Evolutionary conservation across 2,888 invertebrate species (phyloP).

Genomic region (Leptogaster cylindrica): DNA sequence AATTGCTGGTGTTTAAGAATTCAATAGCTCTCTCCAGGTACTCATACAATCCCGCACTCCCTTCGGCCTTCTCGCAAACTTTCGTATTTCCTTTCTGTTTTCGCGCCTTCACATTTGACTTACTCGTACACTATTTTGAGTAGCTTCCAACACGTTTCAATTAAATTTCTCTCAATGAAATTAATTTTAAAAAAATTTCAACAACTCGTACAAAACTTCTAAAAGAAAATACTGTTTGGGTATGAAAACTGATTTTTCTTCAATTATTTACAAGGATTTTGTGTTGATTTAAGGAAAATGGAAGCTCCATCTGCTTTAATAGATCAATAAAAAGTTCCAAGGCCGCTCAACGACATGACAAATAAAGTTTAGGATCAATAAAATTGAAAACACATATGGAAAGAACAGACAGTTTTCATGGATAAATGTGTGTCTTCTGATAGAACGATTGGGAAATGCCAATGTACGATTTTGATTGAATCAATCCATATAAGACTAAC

Average conservation of each 20-base stretch:
- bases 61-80: background rate
- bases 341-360: slow-evolving; percentile 13
- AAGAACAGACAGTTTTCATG: no score
- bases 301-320: slow-evolving; percentile 14
- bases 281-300: slow-evolving; percentile 16
- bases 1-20: no score
- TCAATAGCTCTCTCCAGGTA: no score
- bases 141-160: slow-evolving; percentile 13
- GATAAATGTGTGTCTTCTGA: no score
- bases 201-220: no score
- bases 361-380: slow-evolving; percentile 18
- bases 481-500: no score
- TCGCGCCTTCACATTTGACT: background rate
- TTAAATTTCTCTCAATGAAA: slow-evolving; percentile 1
- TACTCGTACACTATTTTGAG: slow-evolving; percentile 10
- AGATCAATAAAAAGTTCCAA: slow-evolving; percentile 26
- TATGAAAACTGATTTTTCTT: background rate
- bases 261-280: slow-evolving; percentile 5
- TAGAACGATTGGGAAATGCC: no score
- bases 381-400: no score
- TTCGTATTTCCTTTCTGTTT: slow-evolving; percentile 11
- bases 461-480: no score
- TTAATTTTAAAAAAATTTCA: slow-evolving; percentile 11
- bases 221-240: slow-evolving; percentile 13
- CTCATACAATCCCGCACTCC: background rate